Evolutionary conservation across 2,797 vertebrate species (phyloP), one percentile per base, ranked within the genome.

Genomic region (Columba guinea): DNA sequence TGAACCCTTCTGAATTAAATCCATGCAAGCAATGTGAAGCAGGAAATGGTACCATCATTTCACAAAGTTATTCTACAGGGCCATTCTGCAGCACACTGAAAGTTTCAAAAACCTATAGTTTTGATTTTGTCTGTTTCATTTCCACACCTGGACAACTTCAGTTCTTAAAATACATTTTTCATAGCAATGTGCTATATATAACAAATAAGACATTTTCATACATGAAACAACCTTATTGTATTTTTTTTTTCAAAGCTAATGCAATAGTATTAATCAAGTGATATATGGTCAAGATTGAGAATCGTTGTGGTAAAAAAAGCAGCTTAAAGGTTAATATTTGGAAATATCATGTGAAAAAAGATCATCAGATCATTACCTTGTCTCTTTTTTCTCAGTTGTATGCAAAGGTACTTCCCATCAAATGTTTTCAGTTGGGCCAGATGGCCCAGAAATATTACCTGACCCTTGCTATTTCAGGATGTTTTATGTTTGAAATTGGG

Each of bases 21-120:
- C 41, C 11, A 23, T 6, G 16, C 21, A 79, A 76, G 44, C 13
- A n/a, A 48, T 22, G 8, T 0, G 2, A 75, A 87, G 48, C 0
- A 0, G 15, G 26, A 79, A 88, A 86, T 0, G 1, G 22, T 30
- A 65, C 19, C n/a, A 19, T 34, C 26, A 11, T 8, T 58, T 15
- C 17, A 48, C 16, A 15, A 30, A 62, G 13, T 37, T 60, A 30
- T 53, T 55, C 76, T 37, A 27, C 37, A 35, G 56, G 63, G 26
- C 19, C 24, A 56, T 30, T 89, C 48, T 79, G 70, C 48, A 70
- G 24, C 44, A 74, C 11, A 41, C 5, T 32, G 27, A 30, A 62
- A 80, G 18, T 12, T 52, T 56, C 15, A 21, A 46, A 90, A 58
- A 11, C 18, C 22, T 13, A 1, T 11, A 30, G 8, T 3, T 91